Conservation (phyloP, 2,888 invertebrate genomes). For the Aethes cnicana region DNA sequence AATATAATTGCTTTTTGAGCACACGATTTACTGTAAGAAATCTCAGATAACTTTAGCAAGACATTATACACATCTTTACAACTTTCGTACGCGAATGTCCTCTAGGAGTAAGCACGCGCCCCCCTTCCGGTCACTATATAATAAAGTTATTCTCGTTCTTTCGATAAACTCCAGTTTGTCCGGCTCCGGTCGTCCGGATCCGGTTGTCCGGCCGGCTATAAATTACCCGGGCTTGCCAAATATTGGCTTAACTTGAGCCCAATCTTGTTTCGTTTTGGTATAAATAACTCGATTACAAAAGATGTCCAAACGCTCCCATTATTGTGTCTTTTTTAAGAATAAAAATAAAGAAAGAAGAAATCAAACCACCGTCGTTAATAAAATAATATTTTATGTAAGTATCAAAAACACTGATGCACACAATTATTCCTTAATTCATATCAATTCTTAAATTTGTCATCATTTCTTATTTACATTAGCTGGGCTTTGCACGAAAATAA, state of each 20-base stretch:
- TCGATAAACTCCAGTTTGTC: constrained; percentile 81
- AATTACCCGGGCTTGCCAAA: constrained; percentile 77
- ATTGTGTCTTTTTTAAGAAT: not conserved
- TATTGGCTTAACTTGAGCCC: constrained; percentile 78
- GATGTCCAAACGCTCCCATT: constrained; percentile 15
- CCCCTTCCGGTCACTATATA: constrained; percentile 79
- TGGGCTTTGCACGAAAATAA: too few species aligned
- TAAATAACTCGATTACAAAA: constrained; percentile 50
- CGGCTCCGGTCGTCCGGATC: constrained; percentile 42
- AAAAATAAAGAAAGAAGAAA: too few species aligned
- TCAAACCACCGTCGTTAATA: too few species aligned
- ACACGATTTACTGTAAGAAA: too few species aligned
- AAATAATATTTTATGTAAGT: too few species aligned
- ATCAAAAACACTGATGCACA: not conserved
- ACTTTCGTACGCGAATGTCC: constrained; percentile 48
- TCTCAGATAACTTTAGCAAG: too few species aligned
- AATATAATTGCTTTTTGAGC: too few species aligned
- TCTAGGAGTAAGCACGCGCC: constrained; percentile 42
- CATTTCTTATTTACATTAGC: too few species aligned
- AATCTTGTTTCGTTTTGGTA: constrained; percentile 56
- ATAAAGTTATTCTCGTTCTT: constrained; percentile 82
- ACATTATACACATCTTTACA: too few species aligned
- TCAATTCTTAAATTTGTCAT: too few species aligned
- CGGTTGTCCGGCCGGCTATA: constrained; percentile 46
- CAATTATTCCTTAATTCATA: not conserved